Conservation (phyloP, 2,797 vertebrate species). For the Sebastes matsubarae region DNA sequence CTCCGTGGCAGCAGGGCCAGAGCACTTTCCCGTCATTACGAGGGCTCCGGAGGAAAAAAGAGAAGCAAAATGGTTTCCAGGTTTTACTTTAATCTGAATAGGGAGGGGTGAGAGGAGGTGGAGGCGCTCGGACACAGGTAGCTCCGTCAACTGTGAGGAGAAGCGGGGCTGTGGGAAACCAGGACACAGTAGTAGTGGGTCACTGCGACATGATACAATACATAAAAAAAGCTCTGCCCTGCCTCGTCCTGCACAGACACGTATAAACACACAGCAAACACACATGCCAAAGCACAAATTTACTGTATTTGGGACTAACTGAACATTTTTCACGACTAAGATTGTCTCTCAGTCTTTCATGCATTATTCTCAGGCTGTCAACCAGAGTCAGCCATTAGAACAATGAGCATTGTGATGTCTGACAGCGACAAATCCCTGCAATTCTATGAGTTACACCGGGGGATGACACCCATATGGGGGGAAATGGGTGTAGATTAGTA, state of each 20-base stretch:
- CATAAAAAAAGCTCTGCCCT: conserved; percentile 2
- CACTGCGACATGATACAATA: conserved; percentile 41
- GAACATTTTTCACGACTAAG: conserved; percentile 15
- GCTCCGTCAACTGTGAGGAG: conserved; percentile 15
- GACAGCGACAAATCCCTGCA: conserved; percentile 65
- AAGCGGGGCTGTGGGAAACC: conserved; percentile 44
- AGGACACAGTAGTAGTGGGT: conserved; percentile 8
- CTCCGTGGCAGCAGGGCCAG: conserved; percentile 51
- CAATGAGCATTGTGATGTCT: conserved; percentile 77
- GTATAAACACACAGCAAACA: neutral
- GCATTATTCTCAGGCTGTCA: conserved; percentile 52
- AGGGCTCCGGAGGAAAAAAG: conserved; percentile 59
- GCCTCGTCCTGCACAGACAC: neutral
- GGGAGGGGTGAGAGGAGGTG: conserved; percentile 17
- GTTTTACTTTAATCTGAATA: conserved; percentile 67
- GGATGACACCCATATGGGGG: conserved; percentile 72
- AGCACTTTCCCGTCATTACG: conserved; percentile 76
- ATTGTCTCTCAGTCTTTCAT: conserved; percentile 35
- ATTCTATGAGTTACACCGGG: conserved; percentile 63
- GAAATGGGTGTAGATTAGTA: conserved; percentile 69
- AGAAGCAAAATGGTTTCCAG: conserved; percentile 78
- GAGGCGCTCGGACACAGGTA: conserved; percentile 51
- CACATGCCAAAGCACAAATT: neutral
- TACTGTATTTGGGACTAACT: neutral
- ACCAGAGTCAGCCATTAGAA: conserved; percentile 56